These are phyloP conservation scores for Carduelis carduelis DNA, from an alignment of 2,797 vertebrate species.

Conservation along the genomic window DNA sequence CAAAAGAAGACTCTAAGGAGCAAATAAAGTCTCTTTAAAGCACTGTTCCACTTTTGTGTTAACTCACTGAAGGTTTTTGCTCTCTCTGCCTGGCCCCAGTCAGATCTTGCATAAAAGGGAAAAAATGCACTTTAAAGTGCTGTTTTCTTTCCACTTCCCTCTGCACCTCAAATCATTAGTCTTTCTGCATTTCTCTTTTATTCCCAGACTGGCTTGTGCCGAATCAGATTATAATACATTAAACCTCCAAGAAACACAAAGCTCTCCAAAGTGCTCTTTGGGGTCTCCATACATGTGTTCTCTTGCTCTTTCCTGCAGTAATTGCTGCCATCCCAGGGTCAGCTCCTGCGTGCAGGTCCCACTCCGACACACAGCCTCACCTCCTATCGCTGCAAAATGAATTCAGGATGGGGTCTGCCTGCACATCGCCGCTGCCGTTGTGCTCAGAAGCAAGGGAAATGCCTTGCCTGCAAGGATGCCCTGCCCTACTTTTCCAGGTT, in stretches of 20 bases:
- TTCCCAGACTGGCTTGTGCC: conserved; percentile 64
- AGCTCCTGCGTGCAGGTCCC: neutral
- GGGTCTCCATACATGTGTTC: neutral
- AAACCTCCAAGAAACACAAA: conserved; percentile 67
- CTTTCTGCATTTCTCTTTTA: conserved; percentile 65
- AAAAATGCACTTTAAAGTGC: conserved; percentile 64
- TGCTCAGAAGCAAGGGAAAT: neutral
- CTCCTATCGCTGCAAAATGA: neutral
- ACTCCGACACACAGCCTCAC: neutral
- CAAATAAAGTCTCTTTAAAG: conserved; percentile 63
- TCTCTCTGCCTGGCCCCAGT: conserved; percentile 46
- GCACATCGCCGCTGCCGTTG: accelerated
- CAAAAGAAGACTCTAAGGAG: conserved; percentile 59
- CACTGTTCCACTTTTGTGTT: conserved; percentile 43
- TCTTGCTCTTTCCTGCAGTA: neutral
- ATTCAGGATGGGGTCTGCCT: neutral
- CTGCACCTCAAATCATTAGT: conserved; percentile 55
- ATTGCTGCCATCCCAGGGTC: conserved; percentile 41
- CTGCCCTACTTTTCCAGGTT: neutral
- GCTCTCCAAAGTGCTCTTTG: conserved; percentile 62
- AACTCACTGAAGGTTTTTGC: conserved; percentile 58
- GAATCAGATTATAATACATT: conserved; percentile 70
- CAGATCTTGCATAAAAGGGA: conserved; percentile 57
- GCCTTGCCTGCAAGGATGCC: neutral
- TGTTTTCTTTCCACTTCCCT: conserved; percentile 52